A percentile compares a stretch with the other conserved stretches of the same genome.
Evolutionary conservation across 2,113 vertebrate genomes (phyloP).

Genomic region (Calidris pugnax): DNA sequence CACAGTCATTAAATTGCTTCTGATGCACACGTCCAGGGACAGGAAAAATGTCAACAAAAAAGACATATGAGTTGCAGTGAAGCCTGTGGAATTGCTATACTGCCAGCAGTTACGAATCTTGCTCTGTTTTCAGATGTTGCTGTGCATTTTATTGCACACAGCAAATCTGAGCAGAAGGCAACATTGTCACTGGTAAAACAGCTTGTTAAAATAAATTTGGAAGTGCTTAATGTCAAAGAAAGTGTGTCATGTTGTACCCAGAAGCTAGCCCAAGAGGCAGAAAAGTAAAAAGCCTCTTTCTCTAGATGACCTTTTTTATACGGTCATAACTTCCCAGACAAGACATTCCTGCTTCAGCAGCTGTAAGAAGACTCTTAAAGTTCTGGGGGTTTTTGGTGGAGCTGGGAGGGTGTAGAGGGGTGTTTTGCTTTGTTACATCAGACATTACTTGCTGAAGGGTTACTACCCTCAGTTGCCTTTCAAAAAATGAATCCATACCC

Average conservation of each 20-base stretch:
- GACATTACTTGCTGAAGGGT: neutral
- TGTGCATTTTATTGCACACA: neutral
- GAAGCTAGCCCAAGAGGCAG: neutral
- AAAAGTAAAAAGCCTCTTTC: neutral
- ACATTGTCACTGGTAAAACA: neutral
- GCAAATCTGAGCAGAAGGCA: neutral
- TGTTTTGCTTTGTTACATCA: neutral
- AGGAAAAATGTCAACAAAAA: neutral
- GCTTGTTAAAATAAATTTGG: neutral
- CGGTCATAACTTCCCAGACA: neutral
- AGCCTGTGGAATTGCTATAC: neutral
- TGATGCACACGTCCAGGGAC: neutral
- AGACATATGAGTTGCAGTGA: neutral
- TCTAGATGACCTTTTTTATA: neutral
- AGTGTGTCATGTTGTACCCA: neutral
- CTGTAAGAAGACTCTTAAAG: neutral
- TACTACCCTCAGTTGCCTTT: neutral
- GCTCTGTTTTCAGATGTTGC: neutral
- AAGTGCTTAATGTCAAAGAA: neutral
- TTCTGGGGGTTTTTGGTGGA: fast-evolving
- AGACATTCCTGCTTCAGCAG: neutral
- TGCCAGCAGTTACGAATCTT: neutral
- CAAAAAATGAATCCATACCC: neutral
- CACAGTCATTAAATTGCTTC: neutral
- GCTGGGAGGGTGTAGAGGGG: neutral